A percentile compares a stretch with the other conserved stretches of the same genome.
Evolutionary conservation across 2,113 vertebrate species (phyloP).

Genomic region (Hippocampus comes): DNA sequence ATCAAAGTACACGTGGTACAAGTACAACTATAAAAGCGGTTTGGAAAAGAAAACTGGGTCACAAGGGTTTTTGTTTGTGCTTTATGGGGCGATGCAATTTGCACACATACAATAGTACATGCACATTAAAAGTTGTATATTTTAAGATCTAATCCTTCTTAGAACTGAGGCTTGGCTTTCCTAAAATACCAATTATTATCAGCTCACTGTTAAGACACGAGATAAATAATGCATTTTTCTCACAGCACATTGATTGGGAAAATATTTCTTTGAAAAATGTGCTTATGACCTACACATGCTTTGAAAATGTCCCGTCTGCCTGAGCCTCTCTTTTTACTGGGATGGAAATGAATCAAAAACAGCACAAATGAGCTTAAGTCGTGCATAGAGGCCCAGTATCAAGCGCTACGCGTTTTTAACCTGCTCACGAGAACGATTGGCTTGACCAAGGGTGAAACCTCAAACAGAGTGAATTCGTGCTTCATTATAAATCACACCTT

Average conservation of each 20-base stretch:
- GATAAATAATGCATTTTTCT: constrained; percentile 59
- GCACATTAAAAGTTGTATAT: neutral
- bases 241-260: constrained; percentile 46
- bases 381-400: constrained; percentile 8
- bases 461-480: constrained; percentile 36
- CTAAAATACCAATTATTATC: neutral
- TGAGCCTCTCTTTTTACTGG: constrained; percentile 41
- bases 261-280: constrained; percentile 47
- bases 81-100: constrained; percentile 3
- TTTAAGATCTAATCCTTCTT: constrained; percentile 6
- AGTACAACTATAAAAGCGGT: neutral
- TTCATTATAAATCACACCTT: constrained; percentile 38
- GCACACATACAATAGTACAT: neutral
- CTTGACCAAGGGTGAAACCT: constrained; percentile 56
- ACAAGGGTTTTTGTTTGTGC: constrained; percentile 14
- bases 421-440: constrained; percentile 47
- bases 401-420: constrained; percentile 26
- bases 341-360: constrained; percentile 59
- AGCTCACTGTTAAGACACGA: constrained; percentile 9
- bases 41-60: constrained; percentile 9
- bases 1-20: neutral
- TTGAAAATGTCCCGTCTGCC: constrained; percentile 40
- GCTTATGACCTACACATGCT: constrained; percentile 31
- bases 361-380: constrained; percentile 58
- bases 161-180: constrained; percentile 14